These are phyloP conservation scores for Galeopsomyia nigrocyanea DNA, from an alignment of 2,888 invertebrate species.

Conservation along the genomic window DNA sequence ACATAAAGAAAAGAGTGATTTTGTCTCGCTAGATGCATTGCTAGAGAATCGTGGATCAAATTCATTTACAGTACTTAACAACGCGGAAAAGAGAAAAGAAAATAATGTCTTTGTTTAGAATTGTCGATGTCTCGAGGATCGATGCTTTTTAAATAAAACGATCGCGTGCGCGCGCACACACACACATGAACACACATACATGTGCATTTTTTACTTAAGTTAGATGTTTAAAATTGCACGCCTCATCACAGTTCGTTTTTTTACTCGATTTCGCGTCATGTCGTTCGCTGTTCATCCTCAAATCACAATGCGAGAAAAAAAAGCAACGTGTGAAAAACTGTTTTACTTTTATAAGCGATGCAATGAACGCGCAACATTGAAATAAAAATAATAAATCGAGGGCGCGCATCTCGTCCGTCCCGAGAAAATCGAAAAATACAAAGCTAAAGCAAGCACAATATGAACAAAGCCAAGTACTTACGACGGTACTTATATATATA, in stretches of 20 bases:
- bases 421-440: constrained; percentile 49
- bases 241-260: constrained; percentile 1
- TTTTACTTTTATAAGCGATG: constrained; percentile 40
- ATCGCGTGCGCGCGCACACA: neutral
- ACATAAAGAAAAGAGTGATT: constrained; percentile 7
- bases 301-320: neutral
- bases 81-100: constrained; percentile 7
- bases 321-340: neutral
- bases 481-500: constrained; percentile 41
- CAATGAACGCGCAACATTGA: constrained; percentile 9
- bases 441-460: constrained; percentile 46
- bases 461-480: constrained; percentile 44
- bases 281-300: neutral
- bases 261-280: neutral
- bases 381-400: constrained; percentile 23
- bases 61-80: constrained; percentile 10
- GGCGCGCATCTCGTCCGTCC: constrained; percentile 55
- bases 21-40: constrained; percentile 9
- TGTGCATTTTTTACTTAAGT: constrained; percentile 27
- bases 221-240: neutral
- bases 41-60: constrained; percentile 4
- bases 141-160: neutral
- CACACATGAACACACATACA: constrained; percentile 19
- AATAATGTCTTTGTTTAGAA: neutral
- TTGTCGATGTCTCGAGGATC: neutral